Conservation (phyloP, 2,797 vertebrate genomes). For the Decapterus maruadsi region DNA sequence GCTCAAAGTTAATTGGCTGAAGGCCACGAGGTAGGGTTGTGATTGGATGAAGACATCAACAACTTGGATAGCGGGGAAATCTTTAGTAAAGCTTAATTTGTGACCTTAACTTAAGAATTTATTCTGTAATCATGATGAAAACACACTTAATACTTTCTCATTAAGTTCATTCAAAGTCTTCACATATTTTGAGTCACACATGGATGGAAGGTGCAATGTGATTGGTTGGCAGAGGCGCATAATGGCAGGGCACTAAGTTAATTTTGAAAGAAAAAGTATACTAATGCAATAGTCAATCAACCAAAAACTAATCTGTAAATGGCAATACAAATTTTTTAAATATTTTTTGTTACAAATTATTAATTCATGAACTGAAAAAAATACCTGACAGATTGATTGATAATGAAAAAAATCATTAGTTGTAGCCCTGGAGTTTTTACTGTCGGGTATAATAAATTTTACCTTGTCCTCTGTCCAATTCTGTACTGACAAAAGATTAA, state of each 20-base stretch:
- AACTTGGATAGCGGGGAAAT: no score
- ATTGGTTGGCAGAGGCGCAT: not conserved
- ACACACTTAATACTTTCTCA: no score
- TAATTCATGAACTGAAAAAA: slow-evolving; percentile 6
- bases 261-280: not conserved
- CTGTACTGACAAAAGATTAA: slow-evolving; percentile 18
- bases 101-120: no score
- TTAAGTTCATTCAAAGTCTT: no score
- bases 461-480: not conserved
- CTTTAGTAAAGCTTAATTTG: no score
- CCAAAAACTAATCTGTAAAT: not conserved
- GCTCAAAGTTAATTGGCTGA: no score
- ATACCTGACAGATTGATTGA: not conserved
- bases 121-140: no score
- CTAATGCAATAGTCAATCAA: not conserved
- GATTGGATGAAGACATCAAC: no score
- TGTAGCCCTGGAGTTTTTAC: not conserved
- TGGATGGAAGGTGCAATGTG: not conserved
- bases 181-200: no score
- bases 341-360: not conserved
- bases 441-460: not conserved
- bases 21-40: no score
- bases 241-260: not conserved
- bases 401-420: not conserved
- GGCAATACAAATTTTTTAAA: not conserved